Percentiles rank a stretch among this genome's conserved stretches.
These are phyloP conservation scores for Tridacna crocea DNA, from an alignment of 2,888 invertebrate species.

Conservation along the genomic window DNA sequence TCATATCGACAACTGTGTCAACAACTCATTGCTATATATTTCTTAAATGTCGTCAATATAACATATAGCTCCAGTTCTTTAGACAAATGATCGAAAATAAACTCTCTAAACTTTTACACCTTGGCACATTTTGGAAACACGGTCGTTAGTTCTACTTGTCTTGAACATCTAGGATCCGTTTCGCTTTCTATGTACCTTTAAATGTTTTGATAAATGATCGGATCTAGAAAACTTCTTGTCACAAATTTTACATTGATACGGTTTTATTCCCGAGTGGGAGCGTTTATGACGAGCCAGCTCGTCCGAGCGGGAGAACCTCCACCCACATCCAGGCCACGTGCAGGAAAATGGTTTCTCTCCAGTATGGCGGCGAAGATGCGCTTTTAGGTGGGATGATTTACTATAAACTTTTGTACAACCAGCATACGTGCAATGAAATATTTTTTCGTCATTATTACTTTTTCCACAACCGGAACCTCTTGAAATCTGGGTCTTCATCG, in stretches of 20 bases:
- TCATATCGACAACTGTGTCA: too few relatives aligned
- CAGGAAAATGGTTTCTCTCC: constrained; percentile 88
- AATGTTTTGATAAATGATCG: constrained; percentile 96
- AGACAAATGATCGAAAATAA: too few relatives aligned
- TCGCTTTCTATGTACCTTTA: constrained; percentile 86
- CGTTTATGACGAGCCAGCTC: constrained; percentile 96
- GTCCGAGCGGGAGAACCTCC: constrained; percentile 97
- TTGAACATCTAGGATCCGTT: constrained; percentile 46
- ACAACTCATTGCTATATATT: too few relatives aligned
- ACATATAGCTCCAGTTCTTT: too few relatives aligned
- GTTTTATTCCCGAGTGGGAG: constrained; percentile 97
- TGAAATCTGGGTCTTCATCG: constrained; percentile 60
- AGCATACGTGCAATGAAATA: constrained; percentile 87
- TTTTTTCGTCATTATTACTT: constrained; percentile 83
- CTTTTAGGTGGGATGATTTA: constrained; percentile 98
- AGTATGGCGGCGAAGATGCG: constrained; percentile 96
- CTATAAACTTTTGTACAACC: constrained; percentile 97
- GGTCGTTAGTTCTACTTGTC: too few relatives aligned
- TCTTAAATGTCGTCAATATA: too few relatives aligned
- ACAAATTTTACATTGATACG: constrained; percentile 95
- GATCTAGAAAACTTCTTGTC: constrained; percentile 95
- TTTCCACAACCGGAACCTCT: constrained; percentile 39
- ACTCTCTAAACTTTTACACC: too few relatives aligned
- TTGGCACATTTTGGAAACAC: too few relatives aligned
- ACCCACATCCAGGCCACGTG: constrained; percentile 90